Base-by-base conservation (phyloP, 53 echinoderm and acorn worm genomes). In the Crossaster papposus region DNA sequence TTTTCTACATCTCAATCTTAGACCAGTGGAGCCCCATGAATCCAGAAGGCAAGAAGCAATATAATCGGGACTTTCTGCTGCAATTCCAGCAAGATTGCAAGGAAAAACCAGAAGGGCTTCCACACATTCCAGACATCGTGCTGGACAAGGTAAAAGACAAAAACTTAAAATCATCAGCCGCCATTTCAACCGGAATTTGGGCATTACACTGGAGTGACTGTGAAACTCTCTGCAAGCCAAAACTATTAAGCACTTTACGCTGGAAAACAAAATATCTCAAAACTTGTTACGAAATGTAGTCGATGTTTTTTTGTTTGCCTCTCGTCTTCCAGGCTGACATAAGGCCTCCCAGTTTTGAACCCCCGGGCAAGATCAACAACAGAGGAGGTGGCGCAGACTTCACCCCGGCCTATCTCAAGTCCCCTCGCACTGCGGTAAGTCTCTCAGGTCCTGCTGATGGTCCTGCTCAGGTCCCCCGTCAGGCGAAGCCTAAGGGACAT, bases 1-100 rank as follows among this genome's bases (percentile, higher is more conserved):
- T n/a, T n/a, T n/a, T n/a, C n/a, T n/a, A n/a, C n/a, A 88, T 80
- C 12, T 30, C 55, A 15, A 3, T 74, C 70, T 12, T 52, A 95
- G 95, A 91, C 89, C 95, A 95, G 86, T 95, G 95, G 95, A 95
- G 95, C 68, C 95, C 95, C 10, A 89, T 92, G n/a, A 95, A 95
- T 73, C 91, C 91, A 23, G 84, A 89, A 30, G 95, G 95, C 33
- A 93, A 93, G 89, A 93, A 89, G 90, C 88, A 91, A 89, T 95
- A 95, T 79, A 79, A 65, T 85, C 86, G 95, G 31, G 89, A 85
- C 70, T 95, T 95, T 68, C 89, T 95, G 55, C 85, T 95, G 54
- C 93, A 91, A 64, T 89, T 95, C 32, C 91, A 93, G 73, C 91
- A 89, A n/a, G 90, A 91, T 64, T 95, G 95, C 54, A 93, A 82